These are phyloP conservation scores for Cataglyphis albicans DNA, from an alignment of 2,888 invertebrate genomes.

Conservation along the genomic window DNA sequence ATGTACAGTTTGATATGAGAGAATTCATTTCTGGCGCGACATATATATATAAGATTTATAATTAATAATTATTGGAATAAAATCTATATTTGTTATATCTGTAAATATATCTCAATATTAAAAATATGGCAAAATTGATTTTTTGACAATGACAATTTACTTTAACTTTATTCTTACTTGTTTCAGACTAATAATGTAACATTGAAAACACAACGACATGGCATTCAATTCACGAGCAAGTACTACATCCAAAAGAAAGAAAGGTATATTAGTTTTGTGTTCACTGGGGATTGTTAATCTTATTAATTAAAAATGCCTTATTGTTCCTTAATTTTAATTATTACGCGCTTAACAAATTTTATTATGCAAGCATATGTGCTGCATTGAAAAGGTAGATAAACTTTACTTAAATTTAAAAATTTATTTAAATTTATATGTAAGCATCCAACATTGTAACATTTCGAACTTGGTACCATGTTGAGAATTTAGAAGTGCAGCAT, in stretches of 20 bases:
- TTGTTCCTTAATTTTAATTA: not conserved
- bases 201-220: constrained; percentile 73
- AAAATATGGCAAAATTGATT: not conserved
- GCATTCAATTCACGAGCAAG: constrained; percentile 78
- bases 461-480: not conserved
- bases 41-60: not conserved
- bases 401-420: not conserved
- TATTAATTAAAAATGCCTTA: not conserved
- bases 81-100: not conserved
- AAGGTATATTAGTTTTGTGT: constrained; percentile 70
- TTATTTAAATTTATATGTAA: not conserved
- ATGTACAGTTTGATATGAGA: too few species aligned
- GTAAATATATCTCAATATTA: not conserved
- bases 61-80: not conserved
- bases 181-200: constrained; percentile 82
- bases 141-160: not conserved
- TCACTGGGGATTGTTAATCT: not conserved
- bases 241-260: constrained; percentile 78
- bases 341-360: not conserved
- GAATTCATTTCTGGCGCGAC: too few species aligned
- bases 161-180: constrained; percentile 40
- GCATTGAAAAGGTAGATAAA: not conserved
- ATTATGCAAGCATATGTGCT: not conserved
- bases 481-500: not conserved
- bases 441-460: not conserved